These are phyloP conservation scores for Myioborus miniatus DNA, from an alignment of 2,797 vertebrate genomes.

Conservation along the genomic window DNA sequence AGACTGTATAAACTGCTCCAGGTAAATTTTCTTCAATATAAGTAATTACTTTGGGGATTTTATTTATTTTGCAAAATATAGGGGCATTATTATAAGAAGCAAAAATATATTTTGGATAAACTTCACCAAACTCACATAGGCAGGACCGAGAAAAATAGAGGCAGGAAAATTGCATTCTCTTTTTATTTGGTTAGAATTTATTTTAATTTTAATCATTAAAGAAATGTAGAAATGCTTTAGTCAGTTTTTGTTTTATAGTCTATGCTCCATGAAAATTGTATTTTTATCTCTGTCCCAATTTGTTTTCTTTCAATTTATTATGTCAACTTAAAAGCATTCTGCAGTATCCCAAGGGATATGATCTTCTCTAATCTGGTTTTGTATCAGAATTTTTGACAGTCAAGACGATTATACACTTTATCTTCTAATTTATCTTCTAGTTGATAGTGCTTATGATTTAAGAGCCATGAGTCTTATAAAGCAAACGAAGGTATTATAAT, in stretches of 20 bases:
- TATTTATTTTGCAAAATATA: background rate
- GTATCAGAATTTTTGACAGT: background rate
- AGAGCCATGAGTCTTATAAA: background rate
- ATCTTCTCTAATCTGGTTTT: background rate
- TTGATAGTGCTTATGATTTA: background rate
- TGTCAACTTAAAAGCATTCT: background rate
- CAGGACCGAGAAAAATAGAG: background rate
- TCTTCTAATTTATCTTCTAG: background rate
- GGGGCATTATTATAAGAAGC: background rate
- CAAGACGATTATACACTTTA: background rate
- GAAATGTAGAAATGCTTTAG: background rate
- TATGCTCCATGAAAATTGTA: background rate
- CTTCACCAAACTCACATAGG: background rate
- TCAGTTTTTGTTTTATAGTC: background rate
- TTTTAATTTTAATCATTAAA: background rate
- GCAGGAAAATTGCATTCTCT: background rate
- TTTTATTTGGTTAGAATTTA: background rate
- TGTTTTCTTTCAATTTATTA: background rate
- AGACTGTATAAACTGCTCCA: slow-evolving; percentile 97
- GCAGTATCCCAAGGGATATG: background rate
- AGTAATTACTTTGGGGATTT: background rate
- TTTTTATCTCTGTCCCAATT: background rate
- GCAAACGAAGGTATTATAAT: background rate
- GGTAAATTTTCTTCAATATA: slow-evolving; percentile 76
- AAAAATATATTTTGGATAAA: background rate